These are phyloP conservation scores for Drosophila mimetica DNA, from an alignment of 2,888 invertebrate genomes.

Conservation along the genomic window DNA sequence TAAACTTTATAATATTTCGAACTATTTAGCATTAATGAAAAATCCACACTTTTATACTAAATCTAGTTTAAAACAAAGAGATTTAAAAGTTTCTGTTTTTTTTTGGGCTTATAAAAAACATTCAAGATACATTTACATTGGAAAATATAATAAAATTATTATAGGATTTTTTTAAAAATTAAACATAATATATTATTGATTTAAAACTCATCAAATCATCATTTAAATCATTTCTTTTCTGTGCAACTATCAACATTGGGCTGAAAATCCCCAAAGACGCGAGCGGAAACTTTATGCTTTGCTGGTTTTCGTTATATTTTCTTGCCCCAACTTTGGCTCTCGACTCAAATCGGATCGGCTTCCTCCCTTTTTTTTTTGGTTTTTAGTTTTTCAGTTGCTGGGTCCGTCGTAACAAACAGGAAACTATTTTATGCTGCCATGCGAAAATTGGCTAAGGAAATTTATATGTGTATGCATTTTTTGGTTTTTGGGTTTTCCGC, in stretches of 20 bases:
- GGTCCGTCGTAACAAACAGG: conserved; percentile 73
- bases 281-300: conserved; percentile 69
- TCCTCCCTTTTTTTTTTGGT: conserved; percentile 56
- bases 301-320: conserved; percentile 54
- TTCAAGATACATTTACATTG: too few relatives aligned
- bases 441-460: conserved; percentile 75
- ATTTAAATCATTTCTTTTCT: background rate
- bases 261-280: conserved; percentile 10
- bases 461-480: conserved; percentile 49
- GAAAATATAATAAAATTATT: too few relatives aligned
- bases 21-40: too few relatives aligned
- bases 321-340: conserved; percentile 8
- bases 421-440: conserved; percentile 62
- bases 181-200: too few relatives aligned
- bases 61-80: too few relatives aligned
- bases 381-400: conserved; percentile 12
- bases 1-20: too few relatives aligned
- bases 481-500: conserved; percentile 15
- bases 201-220: too few relatives aligned
- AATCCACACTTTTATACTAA: too few relatives aligned
- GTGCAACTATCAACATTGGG: conserved; percentile 16
- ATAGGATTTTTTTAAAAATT: too few relatives aligned
- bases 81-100: too few relatives aligned
- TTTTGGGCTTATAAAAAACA: too few relatives aligned
- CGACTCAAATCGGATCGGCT: conserved; percentile 28